Percentiles rank a stretch among this genome's conserved stretches.
These are phyloP conservation scores for Myotis yumanensis DNA, from an alignment of 2,113 vertebrate species.

Conservation along the genomic window DNA sequence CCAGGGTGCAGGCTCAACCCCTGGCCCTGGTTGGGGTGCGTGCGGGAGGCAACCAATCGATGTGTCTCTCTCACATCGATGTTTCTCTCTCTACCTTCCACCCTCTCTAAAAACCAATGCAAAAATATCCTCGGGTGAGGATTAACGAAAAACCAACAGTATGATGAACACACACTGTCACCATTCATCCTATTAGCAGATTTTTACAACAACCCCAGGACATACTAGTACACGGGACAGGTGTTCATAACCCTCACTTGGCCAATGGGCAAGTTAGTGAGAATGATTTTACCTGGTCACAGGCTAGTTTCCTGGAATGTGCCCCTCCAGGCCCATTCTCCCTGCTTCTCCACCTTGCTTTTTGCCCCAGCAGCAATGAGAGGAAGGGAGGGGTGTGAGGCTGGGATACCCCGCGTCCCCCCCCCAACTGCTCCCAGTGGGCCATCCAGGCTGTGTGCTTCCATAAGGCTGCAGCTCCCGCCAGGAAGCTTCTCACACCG, in stretches of 20 bases:
- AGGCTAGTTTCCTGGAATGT: background rate
- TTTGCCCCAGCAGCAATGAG: background rate
- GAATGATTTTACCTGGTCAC: background rate
- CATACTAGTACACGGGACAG: background rate
- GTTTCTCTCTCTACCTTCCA: too few species aligned
- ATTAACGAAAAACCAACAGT: background rate
- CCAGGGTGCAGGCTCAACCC: too few species aligned
- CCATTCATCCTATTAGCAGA: background rate
- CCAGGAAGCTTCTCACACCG: background rate
- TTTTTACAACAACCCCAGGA: background rate
- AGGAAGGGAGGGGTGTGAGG: background rate
- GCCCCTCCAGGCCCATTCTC: background rate
- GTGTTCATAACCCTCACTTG: background rate
- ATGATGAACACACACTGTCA: accelerated
- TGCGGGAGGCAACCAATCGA: too few species aligned
- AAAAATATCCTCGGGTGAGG: too few species aligned
- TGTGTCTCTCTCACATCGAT: too few species aligned
- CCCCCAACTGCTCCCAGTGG: background rate
- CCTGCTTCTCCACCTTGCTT: background rate
- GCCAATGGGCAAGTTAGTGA: background rate
- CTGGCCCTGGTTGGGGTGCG: too few species aligned
- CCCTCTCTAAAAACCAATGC: too few species aligned
- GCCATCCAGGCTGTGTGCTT: background rate
- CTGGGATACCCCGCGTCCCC: too few species aligned
- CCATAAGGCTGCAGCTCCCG: background rate